Evolutionary conservation across 2,797 vertebrate species (phyloP).

Genomic region (Myotis daubentonii): DNA sequence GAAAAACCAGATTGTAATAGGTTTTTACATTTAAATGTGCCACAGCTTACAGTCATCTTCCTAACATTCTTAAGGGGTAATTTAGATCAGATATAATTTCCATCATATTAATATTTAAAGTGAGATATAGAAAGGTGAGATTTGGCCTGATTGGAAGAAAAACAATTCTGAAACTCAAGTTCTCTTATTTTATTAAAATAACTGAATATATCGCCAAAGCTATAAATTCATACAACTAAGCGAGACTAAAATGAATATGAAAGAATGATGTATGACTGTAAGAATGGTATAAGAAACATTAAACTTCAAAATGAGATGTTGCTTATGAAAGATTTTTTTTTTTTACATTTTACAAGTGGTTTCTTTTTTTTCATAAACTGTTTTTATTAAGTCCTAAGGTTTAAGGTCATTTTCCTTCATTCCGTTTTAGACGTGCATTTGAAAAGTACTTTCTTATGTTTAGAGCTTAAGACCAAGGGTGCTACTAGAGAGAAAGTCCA

Average conservation of each 20-base stretch:
- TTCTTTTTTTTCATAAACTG: not conserved
- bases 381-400: not conserved
- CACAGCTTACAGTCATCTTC: not conserved
- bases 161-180: not conserved
- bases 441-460: not conserved
- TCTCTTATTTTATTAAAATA: constrained; percentile 42
- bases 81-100: not conserved
- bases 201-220: not conserved
- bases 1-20: not conserved
- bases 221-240: not conserved
- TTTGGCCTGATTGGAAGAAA: not conserved
- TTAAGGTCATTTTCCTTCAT: not conserved
- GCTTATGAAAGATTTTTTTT: not conserved
- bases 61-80: not conserved
- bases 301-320: not conserved
- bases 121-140: not conserved
- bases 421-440: not conserved
- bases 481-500: not conserved
- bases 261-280: not conserved
- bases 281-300: not conserved
- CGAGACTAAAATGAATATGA: not conserved
- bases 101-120: not conserved
- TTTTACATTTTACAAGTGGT: not conserved
- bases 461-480: not conserved
- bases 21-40: not conserved